Conservation (phyloP, 2,113 vertebrate genomes). For the Nibea coibor region DNA sequence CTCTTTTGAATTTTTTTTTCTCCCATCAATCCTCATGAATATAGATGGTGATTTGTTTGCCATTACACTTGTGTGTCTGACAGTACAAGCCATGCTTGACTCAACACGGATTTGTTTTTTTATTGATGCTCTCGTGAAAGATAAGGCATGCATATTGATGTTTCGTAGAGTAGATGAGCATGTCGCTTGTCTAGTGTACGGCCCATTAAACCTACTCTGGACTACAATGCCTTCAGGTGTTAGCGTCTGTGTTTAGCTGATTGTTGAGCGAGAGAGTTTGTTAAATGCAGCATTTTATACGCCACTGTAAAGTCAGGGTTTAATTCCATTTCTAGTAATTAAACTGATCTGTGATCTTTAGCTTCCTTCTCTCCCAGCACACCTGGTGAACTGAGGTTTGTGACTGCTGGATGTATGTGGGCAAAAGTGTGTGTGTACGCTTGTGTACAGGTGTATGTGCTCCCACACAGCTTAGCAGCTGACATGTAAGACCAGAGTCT, state of each 20-base stretch:
- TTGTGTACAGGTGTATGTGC: not conserved
- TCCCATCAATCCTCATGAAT: slow-evolving; percentile 49
- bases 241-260: slow-evolving; percentile 18
- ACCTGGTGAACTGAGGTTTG: slow-evolving; percentile 38
- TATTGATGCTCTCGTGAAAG: slow-evolving; percentile 34
- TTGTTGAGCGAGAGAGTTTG: not conserved
- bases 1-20: not conserved
- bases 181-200: slow-evolving; percentile 34
- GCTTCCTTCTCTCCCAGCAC: slow-evolving; percentile 30
- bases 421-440: not conserved
- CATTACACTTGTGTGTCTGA: slow-evolving; percentile 35
- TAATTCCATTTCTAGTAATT: slow-evolving; percentile 29
- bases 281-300: slow-evolving; percentile 28
- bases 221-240: slow-evolving; percentile 47
- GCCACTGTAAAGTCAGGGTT: slow-evolving; percentile 2
- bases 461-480: slow-evolving; percentile 42
- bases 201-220: slow-evolving; percentile 47
- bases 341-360: slow-evolving; percentile 41
- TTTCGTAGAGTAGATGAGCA: slow-evolving; percentile 40
- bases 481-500: slow-evolving; percentile 64
- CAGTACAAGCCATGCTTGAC: slow-evolving; percentile 30
- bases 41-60: slow-evolving; percentile 41
- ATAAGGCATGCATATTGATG: slow-evolving; percentile 57
- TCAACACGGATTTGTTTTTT: slow-evolving; percentile 37
- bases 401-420: not conserved